phyloP scores from a whole-genome alignment of 2,113 vertebrate species.

The Copsychus sechellarum region DNA sequence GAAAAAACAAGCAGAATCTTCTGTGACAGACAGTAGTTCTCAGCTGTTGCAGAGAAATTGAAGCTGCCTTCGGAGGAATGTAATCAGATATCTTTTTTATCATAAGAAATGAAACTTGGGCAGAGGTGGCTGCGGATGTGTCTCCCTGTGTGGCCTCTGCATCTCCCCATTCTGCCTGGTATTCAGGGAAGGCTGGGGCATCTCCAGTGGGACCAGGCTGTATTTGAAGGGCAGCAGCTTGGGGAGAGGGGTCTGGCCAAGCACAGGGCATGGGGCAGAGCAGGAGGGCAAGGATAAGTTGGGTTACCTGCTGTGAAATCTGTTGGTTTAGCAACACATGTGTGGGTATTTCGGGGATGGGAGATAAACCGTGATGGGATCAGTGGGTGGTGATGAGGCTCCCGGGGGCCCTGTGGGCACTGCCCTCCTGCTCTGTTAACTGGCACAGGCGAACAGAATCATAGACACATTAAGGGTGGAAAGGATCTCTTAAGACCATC shows the following conservation, averaged over 20 bases:
- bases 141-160: accelerated
- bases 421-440: not conserved
- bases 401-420: too few relatives aligned
- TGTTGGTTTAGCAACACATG: not conserved
- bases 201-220: accelerated
- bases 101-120: not conserved
- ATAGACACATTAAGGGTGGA: accelerated
- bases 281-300: too few relatives aligned
- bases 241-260: not conserved
- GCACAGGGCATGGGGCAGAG: accelerated
- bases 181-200: not conserved
- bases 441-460: not conserved
- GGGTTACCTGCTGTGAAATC: not conserved
- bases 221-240: accelerated
- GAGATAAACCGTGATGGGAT: accelerated
- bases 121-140: not conserved
- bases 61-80: accelerated
- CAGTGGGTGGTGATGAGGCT: not conserved
- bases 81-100: not conserved
- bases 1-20: not conserved
- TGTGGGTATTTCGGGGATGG: not conserved
- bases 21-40: not conserved
- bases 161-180: accelerated
- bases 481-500: not conserved
- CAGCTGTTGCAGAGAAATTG: not conserved